Evolutionary conservation across 2,113 vertebrate genomes (phyloP), one percentile per base, ranked within the genome.

Genomic region (Ochotona curzoniae): DNA sequence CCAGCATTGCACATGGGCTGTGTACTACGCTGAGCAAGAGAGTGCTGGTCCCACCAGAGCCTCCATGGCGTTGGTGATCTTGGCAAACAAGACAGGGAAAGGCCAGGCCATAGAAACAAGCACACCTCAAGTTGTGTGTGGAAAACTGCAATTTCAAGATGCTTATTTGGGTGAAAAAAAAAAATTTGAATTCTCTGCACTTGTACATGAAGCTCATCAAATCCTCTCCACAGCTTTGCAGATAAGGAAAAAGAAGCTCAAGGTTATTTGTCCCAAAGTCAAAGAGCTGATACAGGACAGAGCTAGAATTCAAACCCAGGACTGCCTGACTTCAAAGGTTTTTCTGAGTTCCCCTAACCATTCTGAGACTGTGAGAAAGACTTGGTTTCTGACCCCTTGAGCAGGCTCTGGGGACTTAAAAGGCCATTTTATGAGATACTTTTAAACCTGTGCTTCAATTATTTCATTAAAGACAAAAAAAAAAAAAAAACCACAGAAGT

Each of bases 401-500:
- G 21, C 0, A 64, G 81, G 23, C n/a, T 80, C 87, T 28, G 54
- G 9, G 30, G 44, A 82, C 79, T 78, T 78, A 4, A 89, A 87
- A 92, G 63, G 38, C 26, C 57, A 26, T 69, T 20, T 57, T 69
- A 70, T 2, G 30, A 91, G 61, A 64, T 28, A 61, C 49, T 73
- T 69, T 78, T 63, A 28, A 91, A 20, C 20, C 5, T 15, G n/a
- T 11, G 20, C 20, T 89, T 94, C 81, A 89, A 87, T 70, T 81
- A 81, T 87, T 93, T 89, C n/a, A 74, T 80, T 61, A 89, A 78
- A 86, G 47, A 82, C 38, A 44, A 44, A 44, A 89, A 96, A 67
- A 89, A 15, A 83, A 95, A 83, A 96, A 78, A 51, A 87, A 81
- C n/a, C n/a, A n/a, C 28, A 70, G 60, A 85, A 80, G 25, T 49